phyloP scores from a whole-genome alignment of 2,113 vertebrate genomes.

The Scophthalmus maximus region DNA sequence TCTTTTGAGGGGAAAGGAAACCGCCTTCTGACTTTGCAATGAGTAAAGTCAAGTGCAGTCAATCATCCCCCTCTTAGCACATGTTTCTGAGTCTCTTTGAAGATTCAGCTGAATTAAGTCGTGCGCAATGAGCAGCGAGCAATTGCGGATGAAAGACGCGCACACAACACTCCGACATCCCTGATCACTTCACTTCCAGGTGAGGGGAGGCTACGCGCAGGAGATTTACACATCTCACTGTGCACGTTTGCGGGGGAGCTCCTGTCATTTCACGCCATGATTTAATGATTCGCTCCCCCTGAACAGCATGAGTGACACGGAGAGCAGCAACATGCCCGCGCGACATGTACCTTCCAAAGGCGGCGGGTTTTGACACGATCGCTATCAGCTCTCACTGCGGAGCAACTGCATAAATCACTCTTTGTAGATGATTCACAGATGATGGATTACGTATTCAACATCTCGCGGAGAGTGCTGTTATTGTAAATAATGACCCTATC shows the following conservation, averaged over 20 bases:
- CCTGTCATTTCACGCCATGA: constrained; percentile 38
- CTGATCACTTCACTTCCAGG: constrained; percentile 30
- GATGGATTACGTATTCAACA: constrained; percentile 58
- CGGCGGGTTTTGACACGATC: constrained; percentile 44
- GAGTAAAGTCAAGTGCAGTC: constrained; percentile 47
- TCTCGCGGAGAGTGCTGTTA: constrained; percentile 53
- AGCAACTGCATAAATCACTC: constrained; percentile 43
- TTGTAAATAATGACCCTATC: constrained; percentile 66
- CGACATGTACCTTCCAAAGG: constrained; percentile 30
- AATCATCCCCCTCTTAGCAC: constrained; percentile 46
- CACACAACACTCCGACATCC: constrained; percentile 12
- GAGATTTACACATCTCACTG: constrained; percentile 30
- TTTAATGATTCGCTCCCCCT: constrained; percentile 51
- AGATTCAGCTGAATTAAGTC: constrained; percentile 65
- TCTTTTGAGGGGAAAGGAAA: constrained; percentile 24
- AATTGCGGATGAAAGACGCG: constrained; percentile 48
- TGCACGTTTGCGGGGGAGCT: constrained; percentile 11
- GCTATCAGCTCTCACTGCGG: constrained; percentile 25
- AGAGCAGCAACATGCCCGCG: constrained; percentile 40
- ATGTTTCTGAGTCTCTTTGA: constrained; percentile 73
- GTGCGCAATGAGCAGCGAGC: constrained; percentile 38
- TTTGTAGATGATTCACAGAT: constrained; percentile 46
- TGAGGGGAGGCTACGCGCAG: constrained; percentile 6
- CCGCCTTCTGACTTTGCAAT: constrained; percentile 37
- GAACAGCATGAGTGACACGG: constrained; percentile 22